These are phyloP conservation scores for Synergus itoensis DNA, from an alignment of 2,888 invertebrate species.

Conservation along the genomic window DNA sequence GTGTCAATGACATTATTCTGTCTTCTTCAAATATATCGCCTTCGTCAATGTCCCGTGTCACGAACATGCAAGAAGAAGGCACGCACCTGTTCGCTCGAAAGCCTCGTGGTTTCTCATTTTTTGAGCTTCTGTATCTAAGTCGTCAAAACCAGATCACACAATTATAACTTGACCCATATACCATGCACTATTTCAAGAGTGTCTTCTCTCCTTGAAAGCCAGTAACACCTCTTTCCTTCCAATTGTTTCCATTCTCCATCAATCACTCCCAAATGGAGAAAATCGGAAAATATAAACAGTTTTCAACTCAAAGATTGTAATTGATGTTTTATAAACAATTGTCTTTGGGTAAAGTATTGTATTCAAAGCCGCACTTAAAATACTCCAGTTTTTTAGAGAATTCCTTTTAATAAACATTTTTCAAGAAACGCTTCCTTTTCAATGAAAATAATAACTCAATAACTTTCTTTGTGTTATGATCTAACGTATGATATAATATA, in stretches of 20 bases:
- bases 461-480: too few species aligned
- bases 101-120: conserved; percentile 25
- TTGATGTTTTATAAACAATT: too few species aligned
- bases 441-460: too few species aligned
- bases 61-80: conserved; percentile 17
- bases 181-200: conserved; percentile 54
- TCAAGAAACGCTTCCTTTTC: too few species aligned
- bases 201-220: conserved; percentile 60
- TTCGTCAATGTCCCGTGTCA: conserved; percentile 1
- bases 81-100: conserved; percentile 52
- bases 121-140: conserved; percentile 38
- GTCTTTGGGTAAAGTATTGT: too few species aligned
- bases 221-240: conserved; percentile 47
- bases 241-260: conserved; percentile 11
- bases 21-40: not conserved
- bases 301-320: too few species aligned
- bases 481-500: too few species aligned
- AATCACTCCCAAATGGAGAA: too few species aligned
- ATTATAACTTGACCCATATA: conserved; percentile 72
- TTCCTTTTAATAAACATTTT: too few species aligned
- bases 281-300: not conserved
- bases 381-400: too few species aligned
- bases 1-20: conserved; percentile 28
- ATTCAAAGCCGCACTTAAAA: too few species aligned
- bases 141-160: conserved; percentile 64